phyloP scores from a whole-genome alignment of 2,888 invertebrate species.

The Hetaerina titia region DNA sequence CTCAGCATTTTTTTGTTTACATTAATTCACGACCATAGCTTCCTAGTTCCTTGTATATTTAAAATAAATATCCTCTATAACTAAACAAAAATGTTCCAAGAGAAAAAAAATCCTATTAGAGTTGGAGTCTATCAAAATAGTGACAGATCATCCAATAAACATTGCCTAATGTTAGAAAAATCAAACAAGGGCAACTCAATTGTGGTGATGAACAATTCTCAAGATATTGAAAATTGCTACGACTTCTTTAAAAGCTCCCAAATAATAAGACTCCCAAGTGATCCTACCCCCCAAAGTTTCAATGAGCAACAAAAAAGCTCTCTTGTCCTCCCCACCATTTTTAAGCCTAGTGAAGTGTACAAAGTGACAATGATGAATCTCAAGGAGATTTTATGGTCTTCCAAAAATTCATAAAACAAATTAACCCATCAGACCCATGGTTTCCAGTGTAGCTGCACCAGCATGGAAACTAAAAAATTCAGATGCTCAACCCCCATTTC shows the following conservation, averaged over 20 bases:
- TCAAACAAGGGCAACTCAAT: neutral
- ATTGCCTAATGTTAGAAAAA: neutral
- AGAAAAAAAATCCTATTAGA: neutral
- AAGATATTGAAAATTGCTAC: neutral
- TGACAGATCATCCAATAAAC: neutral
- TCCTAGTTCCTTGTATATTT: too few species aligned
- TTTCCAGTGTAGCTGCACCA: neutral
- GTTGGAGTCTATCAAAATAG: neutral
- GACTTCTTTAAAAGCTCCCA: neutral
- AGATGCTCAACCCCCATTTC: too few species aligned
- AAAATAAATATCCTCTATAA: neutral
- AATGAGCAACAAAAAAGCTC: too few species aligned
- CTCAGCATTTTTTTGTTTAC: too few species aligned
- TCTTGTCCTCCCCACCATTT: too few species aligned
- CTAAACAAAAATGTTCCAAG: neutral
- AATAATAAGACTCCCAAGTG: neutral
- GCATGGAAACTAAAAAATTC: neutral
- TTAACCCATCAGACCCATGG: too few species aligned
- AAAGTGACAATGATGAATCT: too few species aligned
- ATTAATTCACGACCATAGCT: too few species aligned
- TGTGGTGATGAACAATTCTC: neutral
- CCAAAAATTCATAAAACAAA: too few species aligned
- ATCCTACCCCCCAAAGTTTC: too few species aligned
- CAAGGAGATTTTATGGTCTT: too few species aligned
- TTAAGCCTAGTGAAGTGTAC: too few species aligned